Evolutionary conservation across 1,140 invertebrate genomes (phyloP).

Genomic region (Cyclina sinensis): DNA sequence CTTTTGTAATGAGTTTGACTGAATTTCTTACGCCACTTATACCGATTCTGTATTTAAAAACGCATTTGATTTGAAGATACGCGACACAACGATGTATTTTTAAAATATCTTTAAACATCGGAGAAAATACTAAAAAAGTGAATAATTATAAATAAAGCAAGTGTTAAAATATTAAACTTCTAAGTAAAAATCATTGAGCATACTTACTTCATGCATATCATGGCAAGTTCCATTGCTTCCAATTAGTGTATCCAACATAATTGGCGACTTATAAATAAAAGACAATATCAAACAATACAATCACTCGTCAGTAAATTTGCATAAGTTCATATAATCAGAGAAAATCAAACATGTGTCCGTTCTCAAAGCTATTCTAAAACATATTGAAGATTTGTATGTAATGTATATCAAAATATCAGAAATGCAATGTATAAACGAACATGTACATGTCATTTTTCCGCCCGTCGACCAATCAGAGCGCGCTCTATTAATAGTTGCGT

Average conservation of each 20-base stretch:
- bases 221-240: neutral
- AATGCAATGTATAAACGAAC: neutral
- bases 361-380: slow-evolving; percentile 50
- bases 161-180: no score
- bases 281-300: slow-evolving; percentile 16
- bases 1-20: no score
- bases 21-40: no score
- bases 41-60: no score
- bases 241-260: slow-evolving; percentile 47
- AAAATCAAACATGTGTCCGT: slow-evolving; percentile 45
- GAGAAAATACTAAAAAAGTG: no score
- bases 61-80: no score
- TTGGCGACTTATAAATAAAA: neutral
- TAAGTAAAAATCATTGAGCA: no score
- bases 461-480: neutral
- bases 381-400: slow-evolving; percentile 36
- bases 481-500: slow-evolving; percentile 29
- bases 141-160: no score
- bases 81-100: no score
- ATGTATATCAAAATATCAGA: slow-evolving; percentile 43
- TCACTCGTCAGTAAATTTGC: slow-evolving; percentile 20
- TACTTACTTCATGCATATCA: slow-evolving; percentile 29
- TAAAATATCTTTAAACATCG: no score
- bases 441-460: slow-evolving; percentile 19
- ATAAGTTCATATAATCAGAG: slow-evolving; percentile 45